Conservation (phyloP, 2,888 invertebrate genomes). For the Marronus borbonicus region DNA sequence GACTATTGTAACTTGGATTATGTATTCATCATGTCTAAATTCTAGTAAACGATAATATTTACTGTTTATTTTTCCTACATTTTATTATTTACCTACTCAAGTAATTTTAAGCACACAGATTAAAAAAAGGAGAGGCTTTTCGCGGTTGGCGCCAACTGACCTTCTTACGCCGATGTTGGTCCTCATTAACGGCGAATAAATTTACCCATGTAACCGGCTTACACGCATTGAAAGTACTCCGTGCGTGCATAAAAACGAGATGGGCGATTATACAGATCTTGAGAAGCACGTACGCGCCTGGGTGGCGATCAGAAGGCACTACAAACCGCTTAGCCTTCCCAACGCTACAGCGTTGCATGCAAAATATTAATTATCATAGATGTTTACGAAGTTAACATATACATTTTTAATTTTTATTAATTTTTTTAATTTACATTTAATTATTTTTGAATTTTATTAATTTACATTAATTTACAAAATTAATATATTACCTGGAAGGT, state of each 20-base stretch:
- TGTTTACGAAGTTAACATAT: background rate
- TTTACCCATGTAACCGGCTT: conserved; percentile 59
- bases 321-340: background rate
- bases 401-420: too few species aligned
- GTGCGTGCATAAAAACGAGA: conserved; percentile 50
- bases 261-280: conserved; percentile 30
- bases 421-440: too few species aligned
- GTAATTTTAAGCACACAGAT: background rate
- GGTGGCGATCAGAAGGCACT: background rate
- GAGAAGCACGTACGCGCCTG: conserved; percentile 34
- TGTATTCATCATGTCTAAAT: too few species aligned
- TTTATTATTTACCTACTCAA: conserved; percentile 19
- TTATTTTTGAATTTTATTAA: too few species aligned
- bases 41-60: background rate
- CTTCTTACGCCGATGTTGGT: conserved; percentile 55
- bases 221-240: conserved; percentile 55
- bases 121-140: conserved; percentile 55
- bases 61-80: too few species aligned
- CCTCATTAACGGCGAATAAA: conserved; percentile 62
- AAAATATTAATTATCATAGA: background rate
- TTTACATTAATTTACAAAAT: too few species aligned
- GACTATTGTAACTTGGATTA: too few species aligned
- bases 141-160: conserved; percentile 62
- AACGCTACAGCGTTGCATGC: background rate
- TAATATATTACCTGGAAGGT: too few species aligned